These are phyloP conservation scores for Copidosoma floridanum DNA, from an alignment of 1,140 invertebrate genomes.

Conservation along the genomic window DNA sequence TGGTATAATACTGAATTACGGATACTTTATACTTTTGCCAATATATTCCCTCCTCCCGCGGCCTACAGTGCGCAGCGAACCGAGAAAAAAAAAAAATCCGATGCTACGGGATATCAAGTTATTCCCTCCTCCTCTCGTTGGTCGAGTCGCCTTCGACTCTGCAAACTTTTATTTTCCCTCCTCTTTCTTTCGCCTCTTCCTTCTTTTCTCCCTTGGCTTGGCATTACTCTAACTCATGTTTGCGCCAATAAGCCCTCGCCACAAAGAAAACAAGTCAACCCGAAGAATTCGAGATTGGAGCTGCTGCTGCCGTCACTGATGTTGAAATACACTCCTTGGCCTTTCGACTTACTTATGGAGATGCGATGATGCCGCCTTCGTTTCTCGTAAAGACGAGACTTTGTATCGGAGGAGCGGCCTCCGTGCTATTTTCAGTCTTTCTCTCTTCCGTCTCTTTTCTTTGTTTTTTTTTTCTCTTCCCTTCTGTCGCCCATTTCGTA, in stretches of 20 bases:
- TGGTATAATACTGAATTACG: conserved; percentile 8
- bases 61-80: conserved; percentile 2
- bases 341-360: conserved; percentile 17
- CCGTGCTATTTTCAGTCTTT: conserved; percentile 19
- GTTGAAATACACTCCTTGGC: background rate
- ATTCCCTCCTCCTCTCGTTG: conserved; percentile 36
- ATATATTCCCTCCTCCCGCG: conserved; percentile 19
- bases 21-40: conserved; percentile 20
- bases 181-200: background rate
- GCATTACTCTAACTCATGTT: conserved; percentile 49
- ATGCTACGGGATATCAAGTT: conserved; percentile 40
- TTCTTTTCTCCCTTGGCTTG: background rate
- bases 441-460: conserved; percentile 4
- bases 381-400: conserved; percentile 26
- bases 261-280: conserved; percentile 18
- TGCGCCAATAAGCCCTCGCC: conserved; percentile 38
- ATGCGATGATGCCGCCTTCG: conserved; percentile 19
- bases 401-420: conserved; percentile 26
- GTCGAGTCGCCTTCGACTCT: too few species aligned
- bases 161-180: conserved; percentile 44
- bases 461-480: conserved; percentile 19
- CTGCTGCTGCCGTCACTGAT: background rate
- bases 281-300: conserved; percentile 13
- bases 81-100: conserved; percentile 27
- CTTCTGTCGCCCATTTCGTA: conserved; percentile 11